Evolutionary conservation across 1,140 invertebrate genomes (phyloP).

Genomic region (Stegodyphus mimosarum): DNA sequence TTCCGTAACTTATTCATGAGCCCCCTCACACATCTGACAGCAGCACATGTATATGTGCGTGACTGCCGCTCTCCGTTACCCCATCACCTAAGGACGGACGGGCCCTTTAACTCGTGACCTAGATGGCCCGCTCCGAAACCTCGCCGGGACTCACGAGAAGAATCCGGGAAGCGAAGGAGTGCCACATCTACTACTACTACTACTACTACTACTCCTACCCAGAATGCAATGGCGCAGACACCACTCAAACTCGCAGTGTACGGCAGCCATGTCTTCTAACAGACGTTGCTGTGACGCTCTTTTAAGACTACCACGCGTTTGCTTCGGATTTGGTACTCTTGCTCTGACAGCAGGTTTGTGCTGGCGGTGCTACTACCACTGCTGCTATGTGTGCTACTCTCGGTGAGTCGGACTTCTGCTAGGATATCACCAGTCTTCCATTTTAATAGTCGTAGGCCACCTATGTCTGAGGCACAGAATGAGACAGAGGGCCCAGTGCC

Average conservation of each 20-base stretch:
- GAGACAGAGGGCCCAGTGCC: conserved; percentile 28
- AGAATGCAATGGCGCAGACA: conserved; percentile 40
- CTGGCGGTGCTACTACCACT: conserved; percentile 35
- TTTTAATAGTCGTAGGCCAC: not conserved
- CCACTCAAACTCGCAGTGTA: not conserved
- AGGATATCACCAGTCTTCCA: conserved; percentile 34
- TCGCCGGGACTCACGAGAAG: conserved; percentile 10
- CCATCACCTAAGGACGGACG: conserved; percentile 22
- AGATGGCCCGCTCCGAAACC: conserved; percentile 36
- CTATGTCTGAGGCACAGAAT: conserved; percentile 29
- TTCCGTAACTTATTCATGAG: conserved; percentile 60
- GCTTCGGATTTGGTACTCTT: not conserved
- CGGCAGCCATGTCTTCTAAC: conserved; percentile 35
- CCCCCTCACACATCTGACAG: not conserved
- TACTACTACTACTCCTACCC: conserved; percentile 43
- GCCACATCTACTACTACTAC: conserved; percentile 8
- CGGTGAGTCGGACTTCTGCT: conserved; percentile 17
- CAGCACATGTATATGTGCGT: conserved; percentile 46
- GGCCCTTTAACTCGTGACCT: conserved; percentile 36
- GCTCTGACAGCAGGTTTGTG: conserved; percentile 5
- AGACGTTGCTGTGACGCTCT: conserved; percentile 8
- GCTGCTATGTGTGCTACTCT: conserved; percentile 28
- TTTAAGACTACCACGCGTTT: not conserved
- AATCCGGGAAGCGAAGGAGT: conserved; percentile 3
- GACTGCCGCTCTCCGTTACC: not conserved